Percentiles rank a stretch among this genome's conserved stretches.
phyloP scores from a whole-genome alignment of 2,888 invertebrate genomes.

The Malthinus flaveolus region DNA sequence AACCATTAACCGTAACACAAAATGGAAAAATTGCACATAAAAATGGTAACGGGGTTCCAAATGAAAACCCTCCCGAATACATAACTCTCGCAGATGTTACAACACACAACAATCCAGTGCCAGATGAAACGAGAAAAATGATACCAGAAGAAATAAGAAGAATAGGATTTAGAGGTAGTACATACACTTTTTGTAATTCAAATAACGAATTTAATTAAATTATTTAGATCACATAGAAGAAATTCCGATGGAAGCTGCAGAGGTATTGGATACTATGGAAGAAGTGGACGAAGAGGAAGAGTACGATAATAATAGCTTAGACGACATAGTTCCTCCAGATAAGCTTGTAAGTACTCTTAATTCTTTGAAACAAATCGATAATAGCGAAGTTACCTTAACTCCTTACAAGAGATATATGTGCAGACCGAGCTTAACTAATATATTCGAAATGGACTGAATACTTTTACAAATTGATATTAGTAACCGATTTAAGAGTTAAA shows the following conservation, averaged over 20 bases:
- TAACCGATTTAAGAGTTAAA: too few species aligned
- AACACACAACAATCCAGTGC: slow-evolving; percentile 45
- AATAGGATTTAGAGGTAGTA: slow-evolving; percentile 62
- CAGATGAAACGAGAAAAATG: slow-evolving; percentile 43
- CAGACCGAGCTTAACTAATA: slow-evolving; percentile 23
- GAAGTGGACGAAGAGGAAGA: slow-evolving; percentile 38
- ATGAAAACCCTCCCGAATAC: slow-evolving; percentile 28
- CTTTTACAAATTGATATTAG: neutral
- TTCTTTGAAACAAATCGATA: slow-evolving; percentile 57
- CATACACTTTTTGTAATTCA: neutral
- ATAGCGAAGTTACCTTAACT: slow-evolving; percentile 56
- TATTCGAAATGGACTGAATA: slow-evolving; percentile 21
- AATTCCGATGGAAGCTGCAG: slow-evolving; percentile 55
- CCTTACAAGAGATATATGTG: slow-evolving; percentile 18
- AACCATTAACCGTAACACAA: slow-evolving; percentile 34
- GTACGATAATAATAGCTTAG: slow-evolving; percentile 30
- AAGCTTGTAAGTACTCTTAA: slow-evolving; percentile 56
- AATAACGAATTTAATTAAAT: neutral
- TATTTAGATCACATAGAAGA: neutral
- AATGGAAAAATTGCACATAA: slow-evolving; percentile 50
- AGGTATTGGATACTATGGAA: slow-evolving; percentile 48
- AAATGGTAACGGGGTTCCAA: slow-evolving; percentile 34
- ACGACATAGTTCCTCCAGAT: slow-evolving; percentile 40
- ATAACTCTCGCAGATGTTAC: slow-evolving; percentile 35
- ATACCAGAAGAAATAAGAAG: slow-evolving; percentile 51